Evolutionary conservation across 2,113 vertebrate genomes (phyloP).

Genomic region (Neomonachus schauinslandi): DNA sequence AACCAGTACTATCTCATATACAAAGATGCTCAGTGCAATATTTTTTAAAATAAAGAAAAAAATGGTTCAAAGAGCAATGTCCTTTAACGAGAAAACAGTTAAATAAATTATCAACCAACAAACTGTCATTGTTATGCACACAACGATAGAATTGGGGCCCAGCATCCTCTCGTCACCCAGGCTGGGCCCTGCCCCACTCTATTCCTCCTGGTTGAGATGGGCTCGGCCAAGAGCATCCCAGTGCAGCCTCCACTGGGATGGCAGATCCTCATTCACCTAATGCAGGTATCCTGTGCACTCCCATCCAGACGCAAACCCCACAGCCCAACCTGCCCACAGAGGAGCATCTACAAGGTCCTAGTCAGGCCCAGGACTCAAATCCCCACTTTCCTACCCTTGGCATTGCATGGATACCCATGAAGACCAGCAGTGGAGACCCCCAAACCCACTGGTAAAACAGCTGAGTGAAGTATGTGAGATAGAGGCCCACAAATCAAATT

Average conservation of each 20-base stretch:
- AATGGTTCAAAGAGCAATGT: background rate
- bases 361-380: slow-evolving; percentile 76
- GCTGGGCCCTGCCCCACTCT: background rate
- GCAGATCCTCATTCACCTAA: slow-evolving; percentile 92
- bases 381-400: slow-evolving; percentile 91
- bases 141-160: background rate
- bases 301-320: slow-evolving; percentile 81
- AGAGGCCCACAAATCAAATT: background rate
- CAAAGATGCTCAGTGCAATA: background rate
- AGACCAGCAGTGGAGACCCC: slow-evolving; percentile 84
- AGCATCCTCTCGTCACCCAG: background rate
- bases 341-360: background rate
- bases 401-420: slow-evolving; percentile 89
- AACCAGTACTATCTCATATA: background rate
- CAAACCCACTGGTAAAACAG: slow-evolving; percentile 87
- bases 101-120: background rate
- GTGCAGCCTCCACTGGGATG: slow-evolving; percentile 48
- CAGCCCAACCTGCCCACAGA: background rate
- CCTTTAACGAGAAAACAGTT: background rate
- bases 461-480: slow-evolving; percentile 87
- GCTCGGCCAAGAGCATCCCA: background rate
- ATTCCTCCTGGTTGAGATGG: background rate
- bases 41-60: slow-evolving; percentile 32
- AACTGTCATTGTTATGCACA: background rate
- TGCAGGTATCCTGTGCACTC: slow-evolving; percentile 87